A percentile compares a stretch with the other conserved stretches of the same genome.
phyloP scores from a whole-genome alignment of 2,797 vertebrate species.

The Graptemys geographica region DNA sequence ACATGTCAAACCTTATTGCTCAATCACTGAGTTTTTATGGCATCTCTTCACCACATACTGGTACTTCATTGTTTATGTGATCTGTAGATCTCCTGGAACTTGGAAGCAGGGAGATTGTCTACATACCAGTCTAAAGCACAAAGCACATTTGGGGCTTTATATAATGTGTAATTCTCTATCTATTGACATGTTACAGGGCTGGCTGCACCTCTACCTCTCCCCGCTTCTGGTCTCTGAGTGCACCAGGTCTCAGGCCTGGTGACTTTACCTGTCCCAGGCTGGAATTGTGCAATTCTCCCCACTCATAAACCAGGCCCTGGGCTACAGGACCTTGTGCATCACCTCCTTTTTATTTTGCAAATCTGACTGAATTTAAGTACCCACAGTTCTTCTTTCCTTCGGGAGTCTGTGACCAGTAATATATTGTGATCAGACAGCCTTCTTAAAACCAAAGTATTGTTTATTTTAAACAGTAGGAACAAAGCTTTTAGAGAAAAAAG shows the following conservation, averaged over 20 bases:
- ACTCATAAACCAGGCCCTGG: no score
- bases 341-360: no score
- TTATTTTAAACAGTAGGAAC: no score
- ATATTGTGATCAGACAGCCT: no score
- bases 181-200: neutral
- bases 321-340: no score
- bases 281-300: no score
- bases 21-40: neutral
- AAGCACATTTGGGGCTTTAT: neutral
- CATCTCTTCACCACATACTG: neutral
- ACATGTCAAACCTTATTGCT: slow-evolving; percentile 5
- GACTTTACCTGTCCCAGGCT: no score
- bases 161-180: neutral
- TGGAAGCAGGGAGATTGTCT: neutral
- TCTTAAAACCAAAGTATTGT: no score
- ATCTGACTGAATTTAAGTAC: no score
- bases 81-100: neutral
- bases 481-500: no score
- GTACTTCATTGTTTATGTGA: neutral
- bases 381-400: no score
- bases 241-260: neutral
- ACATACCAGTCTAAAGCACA: neutral
- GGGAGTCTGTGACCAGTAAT: no score
- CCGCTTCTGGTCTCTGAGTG: neutral
- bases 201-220: neutral